Evolutionary conservation across 2,113 vertebrate genomes (phyloP).

Genomic region (Cheirogaleus medius): DNA sequence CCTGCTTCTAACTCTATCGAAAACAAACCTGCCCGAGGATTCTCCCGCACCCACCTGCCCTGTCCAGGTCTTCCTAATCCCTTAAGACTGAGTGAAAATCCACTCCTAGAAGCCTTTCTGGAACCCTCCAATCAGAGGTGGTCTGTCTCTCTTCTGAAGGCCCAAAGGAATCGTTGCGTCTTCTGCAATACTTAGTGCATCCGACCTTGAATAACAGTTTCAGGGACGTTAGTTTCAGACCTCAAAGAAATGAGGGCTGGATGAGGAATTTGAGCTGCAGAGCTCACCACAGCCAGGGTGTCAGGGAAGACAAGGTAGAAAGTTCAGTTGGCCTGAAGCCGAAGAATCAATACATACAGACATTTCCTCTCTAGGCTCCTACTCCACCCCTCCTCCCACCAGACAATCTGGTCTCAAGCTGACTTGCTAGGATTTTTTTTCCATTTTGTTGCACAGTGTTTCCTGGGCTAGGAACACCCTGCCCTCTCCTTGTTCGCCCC

Average conservation of each 20-base stretch:
- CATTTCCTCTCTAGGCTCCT: not conserved
- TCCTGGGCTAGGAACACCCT: not conserved
- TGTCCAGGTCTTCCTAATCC: not conserved
- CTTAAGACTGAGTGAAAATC: not conserved
- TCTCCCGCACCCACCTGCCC: not conserved
- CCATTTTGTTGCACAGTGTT: accelerated
- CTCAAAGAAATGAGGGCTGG: not conserved
- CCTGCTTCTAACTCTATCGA: not conserved
- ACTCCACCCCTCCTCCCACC: accelerated
- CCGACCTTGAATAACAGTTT: not conserved
- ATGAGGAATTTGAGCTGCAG: not conserved
- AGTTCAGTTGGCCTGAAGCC: not conserved
- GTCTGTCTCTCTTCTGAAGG: not conserved
- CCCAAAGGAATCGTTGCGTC: no score
- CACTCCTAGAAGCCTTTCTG: not conserved
- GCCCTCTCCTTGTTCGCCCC: no score
- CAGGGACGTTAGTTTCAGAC: not conserved
- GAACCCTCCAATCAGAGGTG: not conserved
- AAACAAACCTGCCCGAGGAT: not conserved
- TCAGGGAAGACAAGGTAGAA: not conserved
- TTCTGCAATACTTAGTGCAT: not conserved
- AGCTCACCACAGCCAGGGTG: accelerated
- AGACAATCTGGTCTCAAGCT: not conserved
- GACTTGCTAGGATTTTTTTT: not conserved
- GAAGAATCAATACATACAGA: not conserved